These are phyloP conservation scores for Caiman crocodilus DNA, from an alignment of 2,797 vertebrate species.

Conservation along the genomic window DNA sequence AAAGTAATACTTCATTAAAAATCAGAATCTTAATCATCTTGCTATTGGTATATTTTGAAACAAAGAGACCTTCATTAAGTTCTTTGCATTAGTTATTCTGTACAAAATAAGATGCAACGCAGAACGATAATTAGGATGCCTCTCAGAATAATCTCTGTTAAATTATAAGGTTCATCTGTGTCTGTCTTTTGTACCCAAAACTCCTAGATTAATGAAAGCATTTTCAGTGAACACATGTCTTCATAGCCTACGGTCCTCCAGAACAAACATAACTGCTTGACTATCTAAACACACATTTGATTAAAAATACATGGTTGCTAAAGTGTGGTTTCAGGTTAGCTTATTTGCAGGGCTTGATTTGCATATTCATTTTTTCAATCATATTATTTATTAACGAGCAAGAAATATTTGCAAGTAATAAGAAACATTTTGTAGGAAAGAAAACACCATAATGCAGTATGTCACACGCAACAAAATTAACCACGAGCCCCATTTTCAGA, in stretches of 20 bases:
- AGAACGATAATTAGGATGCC: conserved; percentile 63
- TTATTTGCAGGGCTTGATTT: conserved; percentile 29
- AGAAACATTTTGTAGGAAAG: background rate
- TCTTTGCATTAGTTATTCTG: conserved; percentile 37
- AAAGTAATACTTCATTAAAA: conserved; percentile 25
- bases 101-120: conserved; percentile 45
- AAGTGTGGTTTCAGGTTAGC: conserved; percentile 27
- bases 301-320: conserved; percentile 27
- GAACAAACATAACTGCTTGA: conserved; percentile 27
- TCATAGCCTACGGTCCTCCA: conserved; percentile 49
- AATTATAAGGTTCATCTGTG: conserved; percentile 55
- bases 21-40: conserved; percentile 17
- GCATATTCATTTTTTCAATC: background rate
- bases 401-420: background rate
- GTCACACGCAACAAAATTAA: background rate
- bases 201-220: conserved; percentile 53
- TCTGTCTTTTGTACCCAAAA: conserved; percentile 42
- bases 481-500: accelerated
- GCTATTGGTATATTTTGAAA: conserved; percentile 27
- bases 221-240: conserved; percentile 49
- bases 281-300: conserved; percentile 37
- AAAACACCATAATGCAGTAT: accelerated
- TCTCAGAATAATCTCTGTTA: conserved; percentile 61
- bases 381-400: conserved; percentile 11
- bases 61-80: conserved; percentile 36